Conservation (phyloP, 1,140 invertebrate genomes). For the Nasonia vitripennis region DNA sequence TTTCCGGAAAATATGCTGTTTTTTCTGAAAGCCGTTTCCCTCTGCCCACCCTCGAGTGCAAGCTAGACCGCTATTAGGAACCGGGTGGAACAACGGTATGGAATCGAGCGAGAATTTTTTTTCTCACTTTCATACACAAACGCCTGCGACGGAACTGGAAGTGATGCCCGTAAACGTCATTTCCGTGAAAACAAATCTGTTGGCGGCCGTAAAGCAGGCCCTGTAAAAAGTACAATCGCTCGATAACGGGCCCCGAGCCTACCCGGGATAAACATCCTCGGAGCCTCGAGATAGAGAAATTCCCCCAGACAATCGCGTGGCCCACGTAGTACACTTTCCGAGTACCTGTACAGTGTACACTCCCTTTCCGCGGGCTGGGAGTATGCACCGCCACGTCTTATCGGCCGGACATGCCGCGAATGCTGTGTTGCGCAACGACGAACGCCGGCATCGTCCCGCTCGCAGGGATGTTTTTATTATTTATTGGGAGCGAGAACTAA, state of each 20-base stretch:
- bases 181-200: slow-evolving; percentile 50
- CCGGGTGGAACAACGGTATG: background rate
- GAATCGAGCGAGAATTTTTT: background rate
- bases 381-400: background rate
- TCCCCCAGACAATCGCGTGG: background rate
- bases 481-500: background rate
- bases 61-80: background rate
- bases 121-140: background rate
- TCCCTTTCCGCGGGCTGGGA: background rate
- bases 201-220: slow-evolving; percentile 23
- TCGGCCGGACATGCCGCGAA: background rate
- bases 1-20: slow-evolving; percentile 34
- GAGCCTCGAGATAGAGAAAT: slow-evolving; percentile 30
- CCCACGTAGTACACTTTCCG: background rate
- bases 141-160: background rate
- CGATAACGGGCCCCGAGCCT: slow-evolving; percentile 35
- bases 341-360: too few relatives aligned
- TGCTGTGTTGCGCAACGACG: background rate
- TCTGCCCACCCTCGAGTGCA: background rate
- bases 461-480: background rate
- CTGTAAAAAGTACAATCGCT: slow-evolving; percentile 39
- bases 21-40: background rate
- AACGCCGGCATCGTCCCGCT: background rate
- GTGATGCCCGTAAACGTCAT: slow-evolving; percentile 33
- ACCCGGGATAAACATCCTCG: slow-evolving; percentile 38